Conservation (phyloP, 2,113 vertebrate genomes). For the Datnioides undecimradiatus region DNA sequence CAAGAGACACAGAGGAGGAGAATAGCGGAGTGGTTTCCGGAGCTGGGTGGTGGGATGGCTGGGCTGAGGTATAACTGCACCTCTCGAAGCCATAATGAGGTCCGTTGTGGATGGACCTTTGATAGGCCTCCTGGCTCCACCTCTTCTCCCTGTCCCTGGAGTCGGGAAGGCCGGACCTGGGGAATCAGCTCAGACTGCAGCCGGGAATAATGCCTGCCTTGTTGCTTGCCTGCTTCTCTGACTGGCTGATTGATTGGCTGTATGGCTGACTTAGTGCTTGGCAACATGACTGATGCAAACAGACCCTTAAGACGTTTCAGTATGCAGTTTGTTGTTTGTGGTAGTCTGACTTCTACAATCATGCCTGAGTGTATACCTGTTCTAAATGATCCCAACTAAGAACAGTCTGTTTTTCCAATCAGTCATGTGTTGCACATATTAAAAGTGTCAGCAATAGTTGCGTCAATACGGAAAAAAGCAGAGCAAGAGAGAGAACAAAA, state of each 20-base stretch:
- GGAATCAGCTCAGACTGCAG: conserved; percentile 27
- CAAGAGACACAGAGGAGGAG: conserved; percentile 26
- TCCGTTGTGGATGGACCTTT: conserved; percentile 68
- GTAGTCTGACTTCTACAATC: not conserved
- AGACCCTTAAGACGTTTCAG: not conserved
- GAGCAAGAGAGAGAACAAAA: not conserved
- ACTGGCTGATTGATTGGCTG: conserved; percentile 3
- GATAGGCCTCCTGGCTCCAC: conserved; percentile 57
- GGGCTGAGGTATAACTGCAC: conserved; percentile 48
- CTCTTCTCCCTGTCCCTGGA: conserved; percentile 29
- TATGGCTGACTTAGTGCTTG: not conserved
- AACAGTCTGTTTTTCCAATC: not conserved
- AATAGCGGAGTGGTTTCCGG: conserved; percentile 27
- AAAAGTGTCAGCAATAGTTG: not conserved
- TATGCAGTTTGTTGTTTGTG: not conserved
- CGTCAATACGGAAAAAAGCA: not conserved
- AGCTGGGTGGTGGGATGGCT: conserved; percentile 61
- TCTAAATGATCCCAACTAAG: not conserved
- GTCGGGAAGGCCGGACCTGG: not conserved
- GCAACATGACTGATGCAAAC: not conserved
- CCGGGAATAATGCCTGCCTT: conserved; percentile 35
- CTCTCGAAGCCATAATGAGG: conserved; percentile 74
- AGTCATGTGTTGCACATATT: not conserved
- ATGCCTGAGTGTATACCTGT: not conserved
- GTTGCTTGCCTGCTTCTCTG: not conserved